Percentiles rank a stretch among this genome's conserved stretches.
These are phyloP conservation scores for Allolobophora icterica DNA, from an alignment of 2,888 invertebrate genomes.

Conservation along the genomic window DNA sequence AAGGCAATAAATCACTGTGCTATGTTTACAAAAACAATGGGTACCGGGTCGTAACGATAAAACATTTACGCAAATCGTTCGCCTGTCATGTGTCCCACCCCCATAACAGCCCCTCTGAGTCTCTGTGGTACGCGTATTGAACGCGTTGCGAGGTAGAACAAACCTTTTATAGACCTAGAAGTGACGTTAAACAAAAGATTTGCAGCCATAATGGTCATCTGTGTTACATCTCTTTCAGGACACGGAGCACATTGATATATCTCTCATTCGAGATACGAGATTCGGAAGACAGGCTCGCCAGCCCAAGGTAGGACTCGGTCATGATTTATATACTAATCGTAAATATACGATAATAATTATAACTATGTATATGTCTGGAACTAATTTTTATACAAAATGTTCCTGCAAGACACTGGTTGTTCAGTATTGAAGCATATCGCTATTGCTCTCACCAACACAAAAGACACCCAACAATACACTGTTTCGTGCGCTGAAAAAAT, in stretches of 20 bases:
- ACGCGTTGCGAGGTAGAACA: background rate
- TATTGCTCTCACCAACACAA: too few relatives aligned
- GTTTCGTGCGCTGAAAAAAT: too few relatives aligned
- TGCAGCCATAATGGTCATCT: background rate
- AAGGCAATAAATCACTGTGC: background rate
- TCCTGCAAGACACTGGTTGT: too few relatives aligned
- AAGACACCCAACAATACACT: too few relatives aligned
- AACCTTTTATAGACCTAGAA: background rate
- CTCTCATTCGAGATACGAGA: conserved; percentile 86
- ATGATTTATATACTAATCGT: background rate
- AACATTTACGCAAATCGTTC: background rate
- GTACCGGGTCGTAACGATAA: background rate
- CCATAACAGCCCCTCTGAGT: background rate
- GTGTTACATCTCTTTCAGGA: conserved; percentile 52
- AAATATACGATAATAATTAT: background rate
- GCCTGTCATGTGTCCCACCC: background rate
- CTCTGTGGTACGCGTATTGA: background rate
- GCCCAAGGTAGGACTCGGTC: conserved; percentile 20
- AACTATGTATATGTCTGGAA: background rate
- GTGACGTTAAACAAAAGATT: too few relatives aligned
- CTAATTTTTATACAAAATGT: too few relatives aligned
- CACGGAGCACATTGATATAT: conserved; percentile 81
- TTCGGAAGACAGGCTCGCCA: conserved; percentile 30
- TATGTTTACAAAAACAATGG: background rate
- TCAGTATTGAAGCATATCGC: too few relatives aligned